Base-by-base conservation (phyloP, 2,888 invertebrate species). In the Falcaria lacertinaria region DNA sequence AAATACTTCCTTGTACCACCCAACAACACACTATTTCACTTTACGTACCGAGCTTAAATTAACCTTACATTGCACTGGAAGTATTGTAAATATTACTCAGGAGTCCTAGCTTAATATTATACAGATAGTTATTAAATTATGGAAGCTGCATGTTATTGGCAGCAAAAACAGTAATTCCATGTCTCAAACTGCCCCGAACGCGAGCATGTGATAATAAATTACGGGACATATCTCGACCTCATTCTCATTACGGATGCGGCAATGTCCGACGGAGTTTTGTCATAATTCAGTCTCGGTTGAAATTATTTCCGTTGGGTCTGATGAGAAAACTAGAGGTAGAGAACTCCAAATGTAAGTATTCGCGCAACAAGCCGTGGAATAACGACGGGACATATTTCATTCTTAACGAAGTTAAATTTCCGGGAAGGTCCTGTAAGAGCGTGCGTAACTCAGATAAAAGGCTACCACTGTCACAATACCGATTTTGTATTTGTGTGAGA, bases 331-430 rank as follows among this genome's bases (percentile, higher is more conserved):
- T 88, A 86, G 86, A 84, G 85, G 84, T 82, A 76, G 84, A 75
- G 75, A 82, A 74, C 82, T 81, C 74, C 74, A 77, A 81, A 83
- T 82, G 86, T 84, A 86, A 84, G 84, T 82, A 78, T 84, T 80
- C 82, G 82, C 76, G 84, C 83, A 87, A 86, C 87, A 86, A 86
- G 81, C 84, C 84, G 80, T 80, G 79, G 82, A 80, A 80, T 86
- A 86, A 86, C 87, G 87, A 78, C 75, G 80, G 80, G 80, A 75
- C 84, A 87, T 88, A 87, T 87, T 87, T 88, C 87, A 87, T 86
- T 85, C 87, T 87, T 88, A 87, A 87, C 86, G 85, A 88, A 87
- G 85, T 87, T 84, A 87, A 87, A 87, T 88, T 88, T 88, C 85
- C 87, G 83, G 82, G 74, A 74, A 74, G 79, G 78, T 74, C 77